Evolutionary conservation across 2,888 invertebrate genomes (phyloP).

Genomic region (Euclidia mi): DNA sequence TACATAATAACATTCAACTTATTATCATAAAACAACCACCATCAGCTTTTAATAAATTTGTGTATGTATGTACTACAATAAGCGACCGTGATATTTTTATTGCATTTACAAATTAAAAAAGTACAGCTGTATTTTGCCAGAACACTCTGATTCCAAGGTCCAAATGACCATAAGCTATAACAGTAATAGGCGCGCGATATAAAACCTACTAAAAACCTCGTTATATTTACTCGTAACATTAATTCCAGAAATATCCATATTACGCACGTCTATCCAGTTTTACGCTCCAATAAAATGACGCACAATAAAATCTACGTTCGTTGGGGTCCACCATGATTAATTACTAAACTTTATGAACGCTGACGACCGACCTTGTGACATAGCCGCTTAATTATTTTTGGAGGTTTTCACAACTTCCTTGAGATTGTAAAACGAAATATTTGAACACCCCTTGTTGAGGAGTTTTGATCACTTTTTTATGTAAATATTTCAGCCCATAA

Average conservation of each 20-base stretch:
- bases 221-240: constrained; percentile 9
- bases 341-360: constrained; percentile 61
- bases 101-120: too few species aligned
- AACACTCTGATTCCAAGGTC: too few species aligned
- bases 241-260: constrained; percentile 16
- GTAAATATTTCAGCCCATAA: constrained; percentile 47
- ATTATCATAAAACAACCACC: too few species aligned
- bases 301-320: constrained; percentile 53
- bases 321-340: constrained; percentile 56
- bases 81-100: too few species aligned
- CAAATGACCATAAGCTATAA: too few species aligned
- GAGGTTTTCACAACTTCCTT: constrained; percentile 41
- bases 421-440: constrained; percentile 45
- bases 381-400: constrained; percentile 53
- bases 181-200: background rate
- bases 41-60: too few species aligned
- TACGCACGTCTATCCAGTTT: constrained; percentile 35
- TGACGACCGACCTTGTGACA: constrained; percentile 46
- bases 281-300: constrained; percentile 57
- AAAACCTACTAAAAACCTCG: constrained; percentile 4
- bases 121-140: too few species aligned
- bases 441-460: constrained; percentile 36
- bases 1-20: too few species aligned
- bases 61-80: too few species aligned
- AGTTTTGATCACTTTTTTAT: constrained; percentile 48